Percentiles rank a stretch among this genome's conserved stretches.
phyloP scores from a whole-genome alignment of 2,888 invertebrate species.

The Zaprionus bogoriensis region DNA sequence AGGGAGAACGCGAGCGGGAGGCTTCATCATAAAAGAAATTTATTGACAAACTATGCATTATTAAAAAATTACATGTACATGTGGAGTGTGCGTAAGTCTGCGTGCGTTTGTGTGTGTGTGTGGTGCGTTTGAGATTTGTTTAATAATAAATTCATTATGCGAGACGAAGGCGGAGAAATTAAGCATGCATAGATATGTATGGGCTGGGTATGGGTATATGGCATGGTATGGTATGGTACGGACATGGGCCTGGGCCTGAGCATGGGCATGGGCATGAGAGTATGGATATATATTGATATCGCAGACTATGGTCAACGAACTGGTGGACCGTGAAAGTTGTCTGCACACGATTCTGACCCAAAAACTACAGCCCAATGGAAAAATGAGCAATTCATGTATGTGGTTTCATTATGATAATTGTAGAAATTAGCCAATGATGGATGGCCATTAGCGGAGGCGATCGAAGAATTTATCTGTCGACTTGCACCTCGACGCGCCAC shows the following conservation, averaged over 20 bases:
- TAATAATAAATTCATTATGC: conserved; percentile 75
- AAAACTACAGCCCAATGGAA: conserved; percentile 31
- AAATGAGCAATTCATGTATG: conserved; percentile 22
- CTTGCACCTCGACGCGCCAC: conserved; percentile 1
- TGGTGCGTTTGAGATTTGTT: conserved; percentile 68
- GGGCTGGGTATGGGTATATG: conserved; percentile 4
- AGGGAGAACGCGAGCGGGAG: not conserved
- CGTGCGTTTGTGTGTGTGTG: conserved; percentile 24
- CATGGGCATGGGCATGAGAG: conserved; percentile 17
- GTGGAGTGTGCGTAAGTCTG: conserved; percentile 50
- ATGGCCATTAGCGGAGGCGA: conserved; percentile 1
- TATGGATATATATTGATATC: conserved; percentile 43
- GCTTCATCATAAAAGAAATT: conserved; percentile 72
- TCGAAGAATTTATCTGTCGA: conserved; percentile 1
- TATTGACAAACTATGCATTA: conserved; percentile 78
- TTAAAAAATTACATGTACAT: conserved; percentile 79
- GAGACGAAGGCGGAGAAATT: conserved; percentile 66
- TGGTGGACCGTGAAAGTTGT: conserved; percentile 73
- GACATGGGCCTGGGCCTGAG: not conserved
- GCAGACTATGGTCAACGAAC: conserved; percentile 70
- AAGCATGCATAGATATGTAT: conserved; percentile 68
- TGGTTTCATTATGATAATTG: conserved; percentile 56
- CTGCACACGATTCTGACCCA: conserved; percentile 71
- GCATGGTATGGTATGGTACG: conserved; percentile 13
- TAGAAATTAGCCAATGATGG: conserved; percentile 51